Conservation (phyloP, 2,888 invertebrate genomes). For the Drosophila pseudotalamancana region DNA sequence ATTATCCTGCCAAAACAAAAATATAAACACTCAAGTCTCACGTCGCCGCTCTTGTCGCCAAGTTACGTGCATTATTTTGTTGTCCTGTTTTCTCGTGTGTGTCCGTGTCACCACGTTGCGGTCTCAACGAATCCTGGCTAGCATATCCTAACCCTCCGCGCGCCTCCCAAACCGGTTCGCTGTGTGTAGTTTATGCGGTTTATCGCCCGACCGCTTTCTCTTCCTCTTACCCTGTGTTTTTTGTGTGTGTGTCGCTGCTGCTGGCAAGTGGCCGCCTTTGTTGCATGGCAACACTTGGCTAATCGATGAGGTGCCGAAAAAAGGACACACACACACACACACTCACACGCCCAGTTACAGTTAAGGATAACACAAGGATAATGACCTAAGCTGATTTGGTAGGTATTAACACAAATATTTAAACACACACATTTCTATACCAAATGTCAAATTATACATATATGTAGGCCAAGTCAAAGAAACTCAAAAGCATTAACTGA, state of each 20-base stretch:
- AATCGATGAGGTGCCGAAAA: conserved; percentile 79
- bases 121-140: conserved; percentile 39
- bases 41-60: conserved; percentile 28
- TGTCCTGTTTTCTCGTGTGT: conserved; percentile 14
- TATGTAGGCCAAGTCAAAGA: conserved; percentile 42
- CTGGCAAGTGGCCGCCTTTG: conserved; percentile 67
- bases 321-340: conserved; percentile 40
- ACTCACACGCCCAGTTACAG: conserved; percentile 26
- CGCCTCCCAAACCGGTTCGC: conserved; percentile 4
- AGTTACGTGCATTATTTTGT: conserved; percentile 51
- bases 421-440: conserved; percentile 18
- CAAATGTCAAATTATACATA: conserved; percentile 6
- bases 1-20: conserved; percentile 55
- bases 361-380: conserved; percentile 80
- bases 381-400: conserved; percentile 64
- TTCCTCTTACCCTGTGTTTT: not conserved
- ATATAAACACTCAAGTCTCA: conserved; percentile 24
- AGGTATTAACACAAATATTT: conserved; percentile 32
- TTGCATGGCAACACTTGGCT: conserved; percentile 81
- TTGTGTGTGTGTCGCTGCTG: conserved; percentile 54
- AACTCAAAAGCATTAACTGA: conserved; percentile 47
- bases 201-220: conserved; percentile 1
- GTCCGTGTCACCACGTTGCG: conserved; percentile 54
- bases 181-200: conserved; percentile 57
- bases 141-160: conserved; percentile 11